Evolutionary conservation across 2,888 invertebrate genomes (phyloP), one percentile per base, ranked within the genome.

Genomic region (Drosophila robusta): DNA sequence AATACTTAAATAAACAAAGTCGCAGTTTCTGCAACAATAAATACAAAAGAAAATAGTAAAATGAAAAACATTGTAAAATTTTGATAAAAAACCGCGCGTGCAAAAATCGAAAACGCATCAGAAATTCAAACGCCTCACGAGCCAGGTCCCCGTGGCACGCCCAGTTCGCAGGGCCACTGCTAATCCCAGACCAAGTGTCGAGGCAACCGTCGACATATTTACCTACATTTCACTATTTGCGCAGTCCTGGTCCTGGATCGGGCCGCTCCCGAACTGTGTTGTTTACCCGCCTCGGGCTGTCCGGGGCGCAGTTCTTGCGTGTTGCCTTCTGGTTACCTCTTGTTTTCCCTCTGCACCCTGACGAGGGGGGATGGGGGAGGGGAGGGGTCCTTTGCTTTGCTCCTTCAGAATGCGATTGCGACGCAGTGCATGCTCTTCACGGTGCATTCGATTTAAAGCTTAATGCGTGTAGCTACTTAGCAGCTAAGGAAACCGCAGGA

Each of bases 21-120:
- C 73, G 78, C 88, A 75, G 72, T 80, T 82, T 73, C 75, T 84
- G 67, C 62, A 69, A 69, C 64, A 78, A 78, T 57, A 73, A 64
- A 77, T 63, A 84, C 72, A 83, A 81, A 75, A 58, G 61, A 62
- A 75, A 83, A 80, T 64, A 69, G 44, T 62, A 68, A 72, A 78
- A 61, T 56, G 32, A 6, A 51, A 61, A 58, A 60, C 45, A 47
- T 45, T 55, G 32, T 14, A 18, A 18, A 18, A 18, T 18, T 18
- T 1, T 18, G 18, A 18, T n/a, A 45, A 34, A 58, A 66, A 65
- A 45, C 41, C 56, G 70, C 68, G 65, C 51, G 54, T 50, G 66
- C 65, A 73, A 85, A 87, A 87, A 87, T 83, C 72, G 86, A 87
- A 83, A 85, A 85, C 63, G 79, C 79, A 87, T 82, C 86, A 75